Evolutionary conservation across 2,888 invertebrate species (phyloP).

Genomic region (Amiota minor): DNA sequence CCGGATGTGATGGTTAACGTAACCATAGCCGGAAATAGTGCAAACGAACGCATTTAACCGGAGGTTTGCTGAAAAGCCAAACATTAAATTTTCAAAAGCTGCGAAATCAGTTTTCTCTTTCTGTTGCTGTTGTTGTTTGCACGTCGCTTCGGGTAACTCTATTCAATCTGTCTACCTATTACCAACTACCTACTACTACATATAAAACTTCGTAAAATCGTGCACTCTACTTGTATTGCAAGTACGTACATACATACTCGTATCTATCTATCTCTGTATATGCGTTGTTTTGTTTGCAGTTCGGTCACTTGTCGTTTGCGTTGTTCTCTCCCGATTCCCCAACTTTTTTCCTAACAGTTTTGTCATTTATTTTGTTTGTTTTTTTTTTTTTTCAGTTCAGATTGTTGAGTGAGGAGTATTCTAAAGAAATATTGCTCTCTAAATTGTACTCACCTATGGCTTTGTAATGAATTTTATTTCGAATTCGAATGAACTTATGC

Average conservation of each 20-base stretch:
- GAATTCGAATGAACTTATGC: too few relatives aligned
- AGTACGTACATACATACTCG: not conserved
- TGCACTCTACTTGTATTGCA: not conserved
- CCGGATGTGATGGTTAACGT: too few relatives aligned
- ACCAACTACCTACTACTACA: not conserved
- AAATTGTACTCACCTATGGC: too few relatives aligned
- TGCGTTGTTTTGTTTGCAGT: too few relatives aligned
- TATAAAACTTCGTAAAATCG: not conserved
- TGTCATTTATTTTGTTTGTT: too few relatives aligned
- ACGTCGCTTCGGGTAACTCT: not conserved
- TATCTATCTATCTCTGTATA: not conserved
- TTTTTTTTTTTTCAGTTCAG: not conserved
- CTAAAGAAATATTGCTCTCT: too few relatives aligned
- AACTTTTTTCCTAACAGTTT: too few relatives aligned
- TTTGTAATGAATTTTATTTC: too few relatives aligned
- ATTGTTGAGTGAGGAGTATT: too few relatives aligned
- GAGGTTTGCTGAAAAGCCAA: slow-evolving; percentile 36
- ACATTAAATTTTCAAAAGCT: slow-evolving; percentile 57
- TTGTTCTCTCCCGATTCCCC: too few relatives aligned
- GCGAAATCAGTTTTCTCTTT: slow-evolving; percentile 23
- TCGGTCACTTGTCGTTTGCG: too few relatives aligned
- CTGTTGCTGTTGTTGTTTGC: not conserved
- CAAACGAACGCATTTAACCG: slow-evolving; percentile 34
- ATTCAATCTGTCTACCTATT: not conserved
- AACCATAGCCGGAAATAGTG: slow-evolving; percentile 31